Percentiles rank a stretch among this genome's conserved stretches.
Evolutionary conservation across 2,797 vertebrate species (phyloP).

Genomic region (Fistularia tabacaria): DNA sequence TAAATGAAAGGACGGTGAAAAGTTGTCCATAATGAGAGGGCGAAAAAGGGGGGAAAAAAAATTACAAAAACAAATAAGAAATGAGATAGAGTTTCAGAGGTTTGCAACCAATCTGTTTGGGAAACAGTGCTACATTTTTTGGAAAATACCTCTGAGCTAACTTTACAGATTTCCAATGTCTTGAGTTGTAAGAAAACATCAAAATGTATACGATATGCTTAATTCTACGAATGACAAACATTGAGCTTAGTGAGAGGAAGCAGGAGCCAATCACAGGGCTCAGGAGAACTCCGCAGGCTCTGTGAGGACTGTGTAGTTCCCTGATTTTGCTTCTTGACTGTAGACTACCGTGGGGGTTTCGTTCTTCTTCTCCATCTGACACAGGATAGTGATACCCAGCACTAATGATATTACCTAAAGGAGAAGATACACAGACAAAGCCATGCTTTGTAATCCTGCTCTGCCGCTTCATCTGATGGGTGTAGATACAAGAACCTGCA

Average conservation of each 20-base stretch:
- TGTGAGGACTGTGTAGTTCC: conserved; percentile 37
- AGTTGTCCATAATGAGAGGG: no score
- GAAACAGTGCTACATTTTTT: no score
- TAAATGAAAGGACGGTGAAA: no score
- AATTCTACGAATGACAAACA: no score
- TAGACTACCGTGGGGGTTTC: conserved; percentile 35
- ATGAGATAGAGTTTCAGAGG: no score
- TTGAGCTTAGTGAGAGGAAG: not conserved
- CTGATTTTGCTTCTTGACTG: conserved; percentile 46
- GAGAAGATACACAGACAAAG: not conserved
- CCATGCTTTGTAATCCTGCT: not conserved
- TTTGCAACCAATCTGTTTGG: no score
- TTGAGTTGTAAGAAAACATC: no score
- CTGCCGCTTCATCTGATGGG: not conserved
- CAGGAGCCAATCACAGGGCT: not conserved
- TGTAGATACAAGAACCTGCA: no score
- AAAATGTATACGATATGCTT: not conserved
- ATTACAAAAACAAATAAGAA: no score
- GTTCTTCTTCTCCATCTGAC: conserved; percentile 32
- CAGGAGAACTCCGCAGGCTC: conserved; percentile 30
- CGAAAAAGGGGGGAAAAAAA: no score
- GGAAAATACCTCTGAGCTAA: no score
- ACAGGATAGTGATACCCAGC: conserved; percentile 39
- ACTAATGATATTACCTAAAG: conserved; percentile 26
- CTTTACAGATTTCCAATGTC: not conserved